Conservation (phyloP, 2,797 vertebrate species). For the Microchirus variegatus region DNA sequence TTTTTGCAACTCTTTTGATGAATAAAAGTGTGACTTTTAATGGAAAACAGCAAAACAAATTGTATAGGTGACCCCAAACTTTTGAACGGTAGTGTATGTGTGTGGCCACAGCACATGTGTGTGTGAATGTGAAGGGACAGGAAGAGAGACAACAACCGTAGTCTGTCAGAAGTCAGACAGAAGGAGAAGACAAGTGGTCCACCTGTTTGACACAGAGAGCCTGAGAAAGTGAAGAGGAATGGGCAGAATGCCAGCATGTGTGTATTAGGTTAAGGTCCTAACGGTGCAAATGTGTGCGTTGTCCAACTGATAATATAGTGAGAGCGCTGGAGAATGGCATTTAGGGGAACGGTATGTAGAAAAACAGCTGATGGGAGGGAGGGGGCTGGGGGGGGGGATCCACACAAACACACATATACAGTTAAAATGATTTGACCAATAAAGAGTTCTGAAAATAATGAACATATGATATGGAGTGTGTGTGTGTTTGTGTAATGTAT, state of each 20-base stretch:
- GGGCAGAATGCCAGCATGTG: conserved; percentile 78
- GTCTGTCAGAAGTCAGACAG: conserved; percentile 37
- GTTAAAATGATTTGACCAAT: conserved; percentile 52
- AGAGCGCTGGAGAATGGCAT: conserved; percentile 66
- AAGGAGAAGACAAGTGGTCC: conserved; percentile 67
- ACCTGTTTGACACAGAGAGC: conserved; percentile 83
- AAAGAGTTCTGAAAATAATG: conserved; percentile 30
- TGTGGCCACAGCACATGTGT: conserved; percentile 18
- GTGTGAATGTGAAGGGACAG: conserved; percentile 36
- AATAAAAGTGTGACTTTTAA: too few relatives aligned
- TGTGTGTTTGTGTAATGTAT: conserved; percentile 8
- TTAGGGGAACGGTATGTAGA: conserved; percentile 60
- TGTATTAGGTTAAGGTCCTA: conserved; percentile 42
- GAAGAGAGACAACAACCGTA: conserved; percentile 25
- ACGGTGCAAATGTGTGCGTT: conserved; percentile 49
- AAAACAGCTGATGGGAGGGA: conserved; percentile 72
- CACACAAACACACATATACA: conserved; percentile 14
- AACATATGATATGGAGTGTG: conserved; percentile 18
- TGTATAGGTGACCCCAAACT: too few relatives aligned
- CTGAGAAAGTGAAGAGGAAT: conserved; percentile 88
- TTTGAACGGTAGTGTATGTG: too few relatives aligned
- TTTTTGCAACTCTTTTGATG: too few relatives aligned
- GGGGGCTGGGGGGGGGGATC: too few relatives aligned
- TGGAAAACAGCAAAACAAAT: too few relatives aligned
- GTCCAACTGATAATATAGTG: conserved; percentile 58